Conservation (phyloP, 2,113 vertebrate genomes). For the Cacatua alba region DNA sequence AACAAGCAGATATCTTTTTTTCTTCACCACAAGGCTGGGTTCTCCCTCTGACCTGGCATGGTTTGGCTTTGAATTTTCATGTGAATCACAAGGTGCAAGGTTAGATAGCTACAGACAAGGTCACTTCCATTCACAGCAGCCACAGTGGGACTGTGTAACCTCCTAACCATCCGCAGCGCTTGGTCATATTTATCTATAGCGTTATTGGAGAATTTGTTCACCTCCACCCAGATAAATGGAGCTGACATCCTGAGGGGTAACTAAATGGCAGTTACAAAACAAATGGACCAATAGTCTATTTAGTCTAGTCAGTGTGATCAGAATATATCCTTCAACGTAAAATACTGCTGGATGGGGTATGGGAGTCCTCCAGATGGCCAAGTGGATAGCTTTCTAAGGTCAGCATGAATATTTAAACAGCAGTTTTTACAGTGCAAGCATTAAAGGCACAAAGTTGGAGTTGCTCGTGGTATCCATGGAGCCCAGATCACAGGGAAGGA, state of each 20-base stretch:
- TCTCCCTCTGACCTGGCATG: conserved; percentile 5
- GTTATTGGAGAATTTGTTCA: conserved; percentile 10
- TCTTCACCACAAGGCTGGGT: background rate
- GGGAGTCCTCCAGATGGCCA: conserved; percentile 69
- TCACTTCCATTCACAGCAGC: conserved; percentile 11
- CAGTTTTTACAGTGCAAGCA: conserved; percentile 68
- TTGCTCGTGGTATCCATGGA: conserved; percentile 60
- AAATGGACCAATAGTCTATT: conserved; percentile 60
- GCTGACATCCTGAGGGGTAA: conserved; percentile 57
- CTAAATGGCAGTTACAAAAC: conserved; percentile 53
- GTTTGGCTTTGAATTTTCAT: conserved; percentile 62
- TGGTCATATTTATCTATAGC: conserved; percentile 21
- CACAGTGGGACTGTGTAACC: background rate
- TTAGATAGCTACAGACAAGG: conserved; percentile 48
- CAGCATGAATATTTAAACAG: conserved; percentile 73
- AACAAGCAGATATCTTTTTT: conserved; percentile 6
- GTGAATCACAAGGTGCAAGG: conserved; percentile 19
- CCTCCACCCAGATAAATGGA: conserved; percentile 26
- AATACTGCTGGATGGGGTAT: conserved; percentile 51
- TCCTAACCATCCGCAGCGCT: background rate
- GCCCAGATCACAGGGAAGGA: conserved; percentile 15
- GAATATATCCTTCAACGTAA: conserved; percentile 66
- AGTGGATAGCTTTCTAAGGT: conserved; percentile 71
- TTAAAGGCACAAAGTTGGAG: conserved; percentile 69
- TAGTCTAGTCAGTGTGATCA: conserved; percentile 34